phyloP scores from a whole-genome alignment of 2,888 invertebrate species.

The Tinea pellionella region DNA sequence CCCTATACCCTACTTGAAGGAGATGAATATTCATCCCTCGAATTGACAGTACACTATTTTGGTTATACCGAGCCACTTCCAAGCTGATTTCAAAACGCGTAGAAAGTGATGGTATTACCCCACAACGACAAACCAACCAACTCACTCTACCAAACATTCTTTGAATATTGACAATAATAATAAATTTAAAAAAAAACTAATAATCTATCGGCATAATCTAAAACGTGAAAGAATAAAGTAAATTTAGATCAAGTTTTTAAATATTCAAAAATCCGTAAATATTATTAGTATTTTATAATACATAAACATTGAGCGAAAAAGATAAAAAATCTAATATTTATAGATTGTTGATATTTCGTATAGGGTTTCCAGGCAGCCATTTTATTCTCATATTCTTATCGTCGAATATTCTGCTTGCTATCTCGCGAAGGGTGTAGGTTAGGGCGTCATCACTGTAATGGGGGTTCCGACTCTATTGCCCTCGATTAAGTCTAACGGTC shows the following conservation, averaged over 20 bases:
- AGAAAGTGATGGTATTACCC: no score
- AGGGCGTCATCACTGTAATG: constrained; percentile 46
- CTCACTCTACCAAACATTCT: no score
- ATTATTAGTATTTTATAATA: neutral
- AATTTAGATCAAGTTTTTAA: neutral
- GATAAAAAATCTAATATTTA: constrained; percentile 6
- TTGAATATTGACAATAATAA: no score
- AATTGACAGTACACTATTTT: no score
- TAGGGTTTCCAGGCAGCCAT: neutral
- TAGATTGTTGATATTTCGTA: neutral
- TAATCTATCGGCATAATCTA: no score
- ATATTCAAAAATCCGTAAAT: neutral
- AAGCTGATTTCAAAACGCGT: no score
- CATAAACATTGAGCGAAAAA: neutral
- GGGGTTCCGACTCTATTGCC: constrained; percentile 47
- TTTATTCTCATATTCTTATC: neutral
- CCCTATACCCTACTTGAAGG: no score
- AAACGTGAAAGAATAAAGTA: neutral
- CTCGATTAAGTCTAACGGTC: constrained; percentile 52
- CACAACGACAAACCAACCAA: no score
- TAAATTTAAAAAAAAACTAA: no score
- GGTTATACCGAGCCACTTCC: no score
- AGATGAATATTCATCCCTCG: no score
- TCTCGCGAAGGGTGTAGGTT: neutral
- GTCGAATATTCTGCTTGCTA: constrained; percentile 1